phyloP scores from a whole-genome alignment of 2,113 vertebrate species.

The Cochlearius cochlearius region DNA sequence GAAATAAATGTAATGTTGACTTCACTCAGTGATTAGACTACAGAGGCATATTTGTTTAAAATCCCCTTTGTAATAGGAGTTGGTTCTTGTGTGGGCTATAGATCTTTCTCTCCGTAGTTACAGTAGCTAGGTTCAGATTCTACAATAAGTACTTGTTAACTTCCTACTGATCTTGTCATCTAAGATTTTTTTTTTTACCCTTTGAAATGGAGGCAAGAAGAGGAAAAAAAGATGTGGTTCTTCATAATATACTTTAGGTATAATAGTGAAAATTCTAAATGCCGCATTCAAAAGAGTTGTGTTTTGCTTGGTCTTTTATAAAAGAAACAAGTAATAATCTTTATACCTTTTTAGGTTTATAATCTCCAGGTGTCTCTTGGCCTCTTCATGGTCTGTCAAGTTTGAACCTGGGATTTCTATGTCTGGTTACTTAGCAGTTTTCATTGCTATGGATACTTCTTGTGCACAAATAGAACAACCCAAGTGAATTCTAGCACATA shows the following conservation, averaged over 20 bases:
- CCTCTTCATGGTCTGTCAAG: background rate
- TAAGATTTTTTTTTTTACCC: background rate
- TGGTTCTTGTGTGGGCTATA: background rate
- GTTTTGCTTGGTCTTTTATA: background rate
- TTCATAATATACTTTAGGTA: background rate
- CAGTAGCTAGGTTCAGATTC: background rate
- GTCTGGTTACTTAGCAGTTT: background rate
- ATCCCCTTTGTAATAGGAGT: background rate
- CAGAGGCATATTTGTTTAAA: slow-evolving; percentile 8
- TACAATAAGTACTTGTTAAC: background rate
- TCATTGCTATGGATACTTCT: background rate
- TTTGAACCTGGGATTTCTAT: background rate
- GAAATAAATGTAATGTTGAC: background rate
- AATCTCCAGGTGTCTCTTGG: background rate
- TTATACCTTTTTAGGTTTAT: background rate
- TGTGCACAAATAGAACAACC: background rate
- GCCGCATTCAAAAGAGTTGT: background rate
- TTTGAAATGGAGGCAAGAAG: background rate
- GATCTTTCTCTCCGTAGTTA: background rate
- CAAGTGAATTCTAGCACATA: background rate
- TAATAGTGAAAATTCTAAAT: background rate
- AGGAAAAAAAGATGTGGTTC: background rate
- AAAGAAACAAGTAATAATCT: background rate
- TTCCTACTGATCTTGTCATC: background rate
- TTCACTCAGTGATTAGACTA: background rate